Evolutionary conservation across 1,140 invertebrate species (phyloP).

Genomic region (Nasonia giraulti): DNA sequence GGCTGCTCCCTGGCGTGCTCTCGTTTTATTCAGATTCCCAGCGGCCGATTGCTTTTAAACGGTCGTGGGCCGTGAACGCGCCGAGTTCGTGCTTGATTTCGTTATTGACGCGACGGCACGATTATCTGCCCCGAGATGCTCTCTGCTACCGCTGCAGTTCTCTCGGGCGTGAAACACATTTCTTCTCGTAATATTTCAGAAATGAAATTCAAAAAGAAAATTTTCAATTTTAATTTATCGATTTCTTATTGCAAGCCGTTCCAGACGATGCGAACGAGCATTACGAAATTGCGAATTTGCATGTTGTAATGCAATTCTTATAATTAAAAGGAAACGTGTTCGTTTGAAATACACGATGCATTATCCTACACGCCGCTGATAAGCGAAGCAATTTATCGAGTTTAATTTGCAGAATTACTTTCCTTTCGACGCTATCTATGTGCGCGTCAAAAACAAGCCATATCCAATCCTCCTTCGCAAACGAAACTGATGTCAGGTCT

Average conservation of each 20-base stretch:
- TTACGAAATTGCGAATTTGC: neutral
- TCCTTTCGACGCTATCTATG: neutral
- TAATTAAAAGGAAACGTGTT: neutral
- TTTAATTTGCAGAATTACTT: neutral
- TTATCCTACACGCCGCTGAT: neutral
- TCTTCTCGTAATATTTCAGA: no score
- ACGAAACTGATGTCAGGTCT: neutral
- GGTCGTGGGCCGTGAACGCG: neutral
- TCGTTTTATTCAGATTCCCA: constrained; percentile 12
- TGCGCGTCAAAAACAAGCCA: neutral
- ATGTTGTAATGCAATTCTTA: neutral
- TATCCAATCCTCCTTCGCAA: neutral
- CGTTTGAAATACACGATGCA: neutral
- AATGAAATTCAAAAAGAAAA: no score
- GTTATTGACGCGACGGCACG: neutral
- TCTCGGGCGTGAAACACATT: neutral
- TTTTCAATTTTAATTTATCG: no score
- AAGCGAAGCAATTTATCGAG: neutral
- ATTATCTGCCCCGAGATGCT: neutral
- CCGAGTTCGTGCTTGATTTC: constrained; percentile 1
- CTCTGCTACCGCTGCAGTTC: neutral
- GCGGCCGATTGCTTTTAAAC: constrained; percentile 18
- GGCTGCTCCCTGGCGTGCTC: neutral
- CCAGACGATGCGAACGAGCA: neutral
- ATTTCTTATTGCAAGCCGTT: no score